These are phyloP conservation scores for Leptinotarsa defecta DNA, from an alignment of 1,140 invertebrate species.

Conservation along the genomic window DNA sequence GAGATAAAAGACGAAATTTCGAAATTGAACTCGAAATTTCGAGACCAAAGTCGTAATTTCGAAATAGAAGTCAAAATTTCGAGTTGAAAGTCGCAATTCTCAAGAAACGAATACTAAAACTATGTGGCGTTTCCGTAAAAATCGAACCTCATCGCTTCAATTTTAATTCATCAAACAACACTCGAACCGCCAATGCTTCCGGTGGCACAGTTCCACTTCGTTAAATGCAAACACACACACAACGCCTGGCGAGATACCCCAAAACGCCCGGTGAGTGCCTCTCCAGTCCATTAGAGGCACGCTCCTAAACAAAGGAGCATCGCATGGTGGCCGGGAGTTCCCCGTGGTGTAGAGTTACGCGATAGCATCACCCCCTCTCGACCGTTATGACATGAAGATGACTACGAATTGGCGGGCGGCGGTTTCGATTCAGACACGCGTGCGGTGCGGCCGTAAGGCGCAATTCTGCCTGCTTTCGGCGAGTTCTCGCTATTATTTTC, in stretches of 20 bases:
- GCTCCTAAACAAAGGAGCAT: conserved; percentile 45
- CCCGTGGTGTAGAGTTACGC: conserved; percentile 50
- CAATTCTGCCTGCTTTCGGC: background rate
- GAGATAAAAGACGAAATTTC: too few relatives aligned
- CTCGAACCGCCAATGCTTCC: background rate
- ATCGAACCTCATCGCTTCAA: background rate
- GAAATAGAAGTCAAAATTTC: too few relatives aligned
- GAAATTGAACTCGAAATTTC: too few relatives aligned
- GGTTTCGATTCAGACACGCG: background rate
- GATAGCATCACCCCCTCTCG: conserved; percentile 44
- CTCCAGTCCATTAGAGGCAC: conserved; percentile 48
- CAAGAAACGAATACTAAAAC: too few relatives aligned
- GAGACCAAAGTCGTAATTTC: too few relatives aligned
- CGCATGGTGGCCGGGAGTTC: conserved; percentile 29
- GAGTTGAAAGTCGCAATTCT: too few relatives aligned
- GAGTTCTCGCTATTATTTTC: background rate
- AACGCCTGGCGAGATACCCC: background rate
- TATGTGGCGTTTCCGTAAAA: too few relatives aligned
- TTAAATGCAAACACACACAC: conserved; percentile 24
- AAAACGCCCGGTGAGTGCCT: conserved; percentile 28
- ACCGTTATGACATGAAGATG: conserved; percentile 8
- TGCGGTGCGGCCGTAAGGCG: background rate
- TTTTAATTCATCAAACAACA: conserved; percentile 14
- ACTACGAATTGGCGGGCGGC: background rate
- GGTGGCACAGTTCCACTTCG: conserved; percentile 15